phyloP scores from a whole-genome alignment of 2,888 invertebrate species.

The Drosophila suboccidentalis region DNA sequence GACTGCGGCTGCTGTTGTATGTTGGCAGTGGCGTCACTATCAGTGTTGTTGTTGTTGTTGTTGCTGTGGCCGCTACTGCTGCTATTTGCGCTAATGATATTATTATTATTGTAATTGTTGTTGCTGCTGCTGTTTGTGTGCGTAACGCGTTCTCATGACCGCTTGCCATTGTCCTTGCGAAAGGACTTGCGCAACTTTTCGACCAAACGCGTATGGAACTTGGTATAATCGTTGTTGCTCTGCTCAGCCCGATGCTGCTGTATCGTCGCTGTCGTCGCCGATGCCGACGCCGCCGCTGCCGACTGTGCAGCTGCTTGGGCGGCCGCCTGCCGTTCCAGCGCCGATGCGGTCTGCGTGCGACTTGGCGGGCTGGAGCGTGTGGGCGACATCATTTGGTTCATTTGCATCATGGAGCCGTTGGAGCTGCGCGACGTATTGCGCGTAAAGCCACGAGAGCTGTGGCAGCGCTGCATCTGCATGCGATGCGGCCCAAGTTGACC shows the following conservation, averaged over 20 bases:
- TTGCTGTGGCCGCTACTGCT: conserved; percentile 17
- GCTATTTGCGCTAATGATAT: background rate
- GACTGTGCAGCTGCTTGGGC: conserved; percentile 53
- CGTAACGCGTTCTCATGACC: conserved; percentile 80
- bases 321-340: conserved; percentile 67
- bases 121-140: conserved; percentile 40
- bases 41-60: conserved; percentile 20
- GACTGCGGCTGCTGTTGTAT: conserved; percentile 5
- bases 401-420: conserved; percentile 85
- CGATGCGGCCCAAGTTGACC: conserved; percentile 83
- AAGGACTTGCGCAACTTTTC: conserved; percentile 90
- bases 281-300: conserved; percentile 36
- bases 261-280: conserved; percentile 12
- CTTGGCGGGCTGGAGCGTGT: conserved; percentile 87
- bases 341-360: conserved; percentile 84
- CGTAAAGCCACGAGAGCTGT: conserved; percentile 88
- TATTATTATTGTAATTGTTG: conserved; percentile 11
- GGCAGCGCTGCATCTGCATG: conserved; percentile 84
- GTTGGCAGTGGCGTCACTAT: conserved; percentile 27
- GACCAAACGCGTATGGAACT: conserved; percentile 90
- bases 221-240: conserved; percentile 88
- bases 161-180: conserved; percentile 85
- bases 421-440: conserved; percentile 88
- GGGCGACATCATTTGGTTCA: conserved; percentile 86
- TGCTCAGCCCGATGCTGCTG: conserved; percentile 68